Percentiles rank a stretch among this genome's conserved stretches.
Evolutionary conservation across 2,113 vertebrate genomes (phyloP).

Genomic region (Pollachius pollachius): DNA sequence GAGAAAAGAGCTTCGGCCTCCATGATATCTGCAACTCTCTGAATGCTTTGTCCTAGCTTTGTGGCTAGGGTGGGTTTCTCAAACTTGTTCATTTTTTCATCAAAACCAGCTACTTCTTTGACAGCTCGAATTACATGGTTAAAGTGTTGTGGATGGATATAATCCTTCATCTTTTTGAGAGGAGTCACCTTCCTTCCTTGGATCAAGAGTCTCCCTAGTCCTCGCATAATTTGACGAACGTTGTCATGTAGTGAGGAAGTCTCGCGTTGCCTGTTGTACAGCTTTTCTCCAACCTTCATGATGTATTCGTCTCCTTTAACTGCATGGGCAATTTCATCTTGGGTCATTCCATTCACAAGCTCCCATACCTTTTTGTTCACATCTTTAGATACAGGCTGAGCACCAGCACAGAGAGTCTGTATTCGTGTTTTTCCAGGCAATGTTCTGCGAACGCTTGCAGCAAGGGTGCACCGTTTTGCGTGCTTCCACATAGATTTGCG

Average conservation of each 20-base stretch:
- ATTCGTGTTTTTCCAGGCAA: constrained; percentile 1
- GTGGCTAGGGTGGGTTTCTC: constrained; percentile 3
- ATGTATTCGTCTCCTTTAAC: background rate
- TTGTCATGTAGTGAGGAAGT: background rate
- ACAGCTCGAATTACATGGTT: constrained; percentile 1
- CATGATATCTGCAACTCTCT: constrained; percentile 3
- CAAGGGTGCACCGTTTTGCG: background rate
- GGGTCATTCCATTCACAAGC: background rate
- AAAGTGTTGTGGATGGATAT: constrained; percentile 1
- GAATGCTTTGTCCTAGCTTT: constrained; percentile 2
- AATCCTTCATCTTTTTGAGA: constrained; percentile 1
- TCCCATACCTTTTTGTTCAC: background rate
- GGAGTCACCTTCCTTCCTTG: background rate
- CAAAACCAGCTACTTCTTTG: constrained; percentile 3
- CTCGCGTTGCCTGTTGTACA: constrained; percentile 3
- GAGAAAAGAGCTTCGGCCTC: background rate
- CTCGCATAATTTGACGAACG: constrained; percentile 3
- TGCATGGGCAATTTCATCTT: constrained; percentile 1
- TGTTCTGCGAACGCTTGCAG: background rate
- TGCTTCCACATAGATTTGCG: background rate
- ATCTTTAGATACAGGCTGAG: constrained; percentile 2
- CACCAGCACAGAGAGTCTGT: background rate
- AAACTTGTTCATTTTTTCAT: background rate
- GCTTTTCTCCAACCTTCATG: constrained; percentile 1
- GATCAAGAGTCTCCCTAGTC: background rate